Evolutionary conservation across 2,797 vertebrate species (phyloP).

Genomic region (Lates japonicus): DNA sequence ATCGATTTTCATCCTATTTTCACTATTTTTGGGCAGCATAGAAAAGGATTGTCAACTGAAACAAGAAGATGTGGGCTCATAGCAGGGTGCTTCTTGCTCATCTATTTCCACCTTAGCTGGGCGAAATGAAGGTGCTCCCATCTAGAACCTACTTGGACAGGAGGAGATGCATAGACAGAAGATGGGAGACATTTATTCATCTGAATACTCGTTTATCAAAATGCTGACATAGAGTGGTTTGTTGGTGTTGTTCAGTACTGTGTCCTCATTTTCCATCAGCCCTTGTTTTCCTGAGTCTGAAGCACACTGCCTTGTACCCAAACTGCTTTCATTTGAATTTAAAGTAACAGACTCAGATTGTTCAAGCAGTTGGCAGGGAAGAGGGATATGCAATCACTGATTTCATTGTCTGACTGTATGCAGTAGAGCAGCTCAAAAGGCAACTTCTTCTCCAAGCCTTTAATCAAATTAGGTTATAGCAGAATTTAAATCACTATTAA

Average conservation of each 20-base stretch:
- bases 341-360: constrained; percentile 19
- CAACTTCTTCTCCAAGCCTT: constrained; percentile 13
- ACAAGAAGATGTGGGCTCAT: no score
- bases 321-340: constrained; percentile 33
- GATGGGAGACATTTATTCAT: neutral
- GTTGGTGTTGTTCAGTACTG: neutral
- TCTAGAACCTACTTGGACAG: neutral
- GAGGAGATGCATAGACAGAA: neutral
- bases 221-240: neutral
- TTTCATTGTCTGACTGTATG: constrained; percentile 31
- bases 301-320: neutral
- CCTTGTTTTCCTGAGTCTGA: neutral
- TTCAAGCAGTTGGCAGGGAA: constrained; percentile 14
- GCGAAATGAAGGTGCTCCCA: neutral
- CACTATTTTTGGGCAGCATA: no score
- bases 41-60: no score
- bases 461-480: neutral
- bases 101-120: no score
- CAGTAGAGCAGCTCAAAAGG: neutral
- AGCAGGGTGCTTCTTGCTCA: no score
- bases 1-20: no score
- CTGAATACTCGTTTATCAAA: constrained; percentile 10
- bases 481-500: neutral
- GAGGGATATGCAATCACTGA: constrained; percentile 22
- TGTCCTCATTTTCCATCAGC: constrained; percentile 1